A percentile compares a stretch with the other conserved stretches of the same genome.
Conservation (phyloP, 2,113 vertebrate species). For the Uria aalge region DNA sequence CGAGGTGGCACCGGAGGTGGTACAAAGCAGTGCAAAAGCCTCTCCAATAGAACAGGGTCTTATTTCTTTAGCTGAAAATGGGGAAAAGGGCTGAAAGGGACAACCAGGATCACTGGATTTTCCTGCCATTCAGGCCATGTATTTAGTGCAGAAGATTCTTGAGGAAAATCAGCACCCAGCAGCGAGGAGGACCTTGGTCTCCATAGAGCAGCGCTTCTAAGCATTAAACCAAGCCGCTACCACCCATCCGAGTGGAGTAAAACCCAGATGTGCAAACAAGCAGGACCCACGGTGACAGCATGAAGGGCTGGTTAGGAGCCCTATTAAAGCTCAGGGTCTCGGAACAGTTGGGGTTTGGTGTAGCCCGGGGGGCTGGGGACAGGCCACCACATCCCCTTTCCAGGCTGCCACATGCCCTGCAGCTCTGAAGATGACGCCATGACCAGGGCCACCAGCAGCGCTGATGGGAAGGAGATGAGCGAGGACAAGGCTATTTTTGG, state of each 20-base stretch:
- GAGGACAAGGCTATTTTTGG: background rate
- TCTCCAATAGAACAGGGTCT: background rate
- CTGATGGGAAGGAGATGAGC: background rate
- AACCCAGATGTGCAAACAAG: background rate
- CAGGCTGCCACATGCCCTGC: background rate
- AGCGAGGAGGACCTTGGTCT: background rate
- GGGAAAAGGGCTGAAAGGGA: background rate
- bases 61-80: background rate
- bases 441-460: background rate
- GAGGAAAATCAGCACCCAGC: background rate
- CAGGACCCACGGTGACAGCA: background rate
- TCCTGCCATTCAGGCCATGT: background rate
- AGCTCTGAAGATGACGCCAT: background rate
- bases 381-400: background rate
- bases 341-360: background rate
- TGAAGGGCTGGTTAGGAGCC: background rate
- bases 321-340: background rate
- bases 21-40: background rate
- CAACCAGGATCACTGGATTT: background rate
- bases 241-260: fast-evolving
- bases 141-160: background rate
- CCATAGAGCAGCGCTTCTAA: background rate
- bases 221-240: fast-evolving
- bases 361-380: background rate
- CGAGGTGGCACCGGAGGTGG: background rate